Evolutionary conservation across 2,888 invertebrate genomes (phyloP), one percentile per base, ranked within the genome.

Genomic region (Aphrophora alni): DNA sequence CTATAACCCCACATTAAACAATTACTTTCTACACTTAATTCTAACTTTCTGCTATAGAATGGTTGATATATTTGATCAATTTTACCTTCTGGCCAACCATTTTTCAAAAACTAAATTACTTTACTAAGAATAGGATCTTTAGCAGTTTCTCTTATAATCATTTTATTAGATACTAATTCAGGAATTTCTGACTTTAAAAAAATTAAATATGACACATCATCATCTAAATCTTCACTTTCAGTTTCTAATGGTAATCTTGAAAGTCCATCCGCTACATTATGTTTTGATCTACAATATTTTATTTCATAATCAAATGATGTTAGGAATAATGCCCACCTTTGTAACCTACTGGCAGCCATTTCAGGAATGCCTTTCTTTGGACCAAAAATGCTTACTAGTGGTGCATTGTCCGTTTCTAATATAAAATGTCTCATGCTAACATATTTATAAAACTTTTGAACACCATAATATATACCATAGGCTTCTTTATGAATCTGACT

Each of bases 41-140:
- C 73, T 51, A 27, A 38, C 8, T 44, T 51, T 28, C 72, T 17
- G 10, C 51, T 38, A 26, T 72, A 78, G 27, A 51, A 78, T 44
- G 78, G 78, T 38, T 72, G 70, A 26, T 51, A 44, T 26, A 44
- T 78, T 26, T 12, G 21, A 26, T 78, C 73, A n/a, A 51, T n/a
- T 7, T 51, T 21, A 24, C 73, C 51, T 25, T 38, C 25, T 72
- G 74, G 78, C 78, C 78, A 74, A 21, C 78, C 78, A 78, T 78
- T 59, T n/a, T 72, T 38, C 2, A 44, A 51, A 71, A 17, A 51
- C 17, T 78, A 51, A 26, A 72, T 38, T 12, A 38, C 38, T 44
- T 78, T 78, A 7, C 72, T 51, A 26, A 73, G 51, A 4, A n/a
- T 51, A 25, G 71, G 71, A 72, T 78, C 72, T 44, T 73, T 72